A percentile compares a stretch with the other conserved stretches of the same genome.
Conservation (phyloP, 2,113 vertebrate genomes). For the Tyrannus savana region DNA sequence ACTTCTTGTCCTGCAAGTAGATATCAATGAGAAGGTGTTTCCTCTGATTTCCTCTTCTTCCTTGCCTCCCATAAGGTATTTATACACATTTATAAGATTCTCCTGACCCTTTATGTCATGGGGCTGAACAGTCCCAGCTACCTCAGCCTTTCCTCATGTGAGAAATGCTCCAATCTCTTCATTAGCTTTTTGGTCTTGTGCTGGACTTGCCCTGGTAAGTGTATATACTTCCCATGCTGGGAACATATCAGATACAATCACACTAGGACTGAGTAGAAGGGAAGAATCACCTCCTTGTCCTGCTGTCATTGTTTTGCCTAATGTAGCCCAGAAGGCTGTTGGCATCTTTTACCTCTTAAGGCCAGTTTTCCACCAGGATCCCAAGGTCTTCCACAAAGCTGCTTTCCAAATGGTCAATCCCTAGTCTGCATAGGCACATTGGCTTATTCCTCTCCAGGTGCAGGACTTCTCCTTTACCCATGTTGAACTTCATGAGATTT, state of each 20-base stretch:
- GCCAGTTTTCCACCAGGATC: neutral
- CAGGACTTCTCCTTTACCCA: neutral
- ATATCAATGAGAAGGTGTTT: neutral
- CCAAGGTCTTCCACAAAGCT: neutral
- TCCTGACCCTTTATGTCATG: neutral
- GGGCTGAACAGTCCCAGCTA: neutral
- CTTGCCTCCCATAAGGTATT: neutral
- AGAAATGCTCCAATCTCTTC: neutral
- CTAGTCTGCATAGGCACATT: accelerated
- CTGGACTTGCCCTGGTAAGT: neutral
- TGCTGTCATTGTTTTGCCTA: neutral
- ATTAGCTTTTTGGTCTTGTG: neutral
- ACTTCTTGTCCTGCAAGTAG: neutral
- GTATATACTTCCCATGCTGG: neutral
- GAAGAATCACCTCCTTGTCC: neutral
- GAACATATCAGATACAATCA: neutral
- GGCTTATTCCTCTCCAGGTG: neutral
- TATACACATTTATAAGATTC: neutral
- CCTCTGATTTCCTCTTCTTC: neutral
- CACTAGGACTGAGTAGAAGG: neutral
- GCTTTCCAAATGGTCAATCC: neutral
- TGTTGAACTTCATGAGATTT: neutral
- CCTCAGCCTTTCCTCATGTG: neutral
- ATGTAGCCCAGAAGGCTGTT: neutral
- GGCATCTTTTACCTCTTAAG: neutral